Conservation (phyloP, 2,888 invertebrate species). For the Netelia melanura region DNA sequence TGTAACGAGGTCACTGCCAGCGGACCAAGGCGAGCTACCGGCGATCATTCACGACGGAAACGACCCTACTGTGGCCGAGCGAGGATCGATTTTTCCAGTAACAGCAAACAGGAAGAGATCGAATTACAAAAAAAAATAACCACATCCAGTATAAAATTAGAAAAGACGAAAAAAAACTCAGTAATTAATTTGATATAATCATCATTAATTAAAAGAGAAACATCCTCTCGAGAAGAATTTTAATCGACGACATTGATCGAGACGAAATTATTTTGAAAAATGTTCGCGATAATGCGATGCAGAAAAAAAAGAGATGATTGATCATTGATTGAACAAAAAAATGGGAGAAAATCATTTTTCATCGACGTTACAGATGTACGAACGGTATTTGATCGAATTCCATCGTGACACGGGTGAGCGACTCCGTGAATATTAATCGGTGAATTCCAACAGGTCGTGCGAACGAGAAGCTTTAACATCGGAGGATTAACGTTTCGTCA, state of each 20-base stretch:
- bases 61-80: not conserved
- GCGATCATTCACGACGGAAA: constrained; percentile 13
- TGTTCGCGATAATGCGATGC: not conserved
- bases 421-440: constrained; percentile 5
- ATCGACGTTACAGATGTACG: not conserved
- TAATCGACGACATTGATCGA: no score
- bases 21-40: constrained; percentile 24
- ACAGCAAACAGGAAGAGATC: constrained; percentile 31
- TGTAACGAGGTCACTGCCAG: constrained; percentile 45
- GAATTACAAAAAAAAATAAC: constrained; percentile 19
- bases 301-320: not conserved
- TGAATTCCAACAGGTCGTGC: not conserved
- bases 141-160: constrained; percentile 24
- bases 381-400: not conserved
- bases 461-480: not conserved
- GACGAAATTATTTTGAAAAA: not conserved
- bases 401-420: not conserved
- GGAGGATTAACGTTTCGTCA: constrained; percentile 27
- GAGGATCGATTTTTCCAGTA: constrained; percentile 21
- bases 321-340: not conserved
- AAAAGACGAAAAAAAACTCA: not conserved
- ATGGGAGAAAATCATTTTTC: no score
- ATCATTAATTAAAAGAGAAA: no score
- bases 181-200: not conserved
- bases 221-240: no score